These are phyloP conservation scores for Oreamnos americanus DNA, from an alignment of 2,113 vertebrate species.

Conservation along the genomic window DNA sequence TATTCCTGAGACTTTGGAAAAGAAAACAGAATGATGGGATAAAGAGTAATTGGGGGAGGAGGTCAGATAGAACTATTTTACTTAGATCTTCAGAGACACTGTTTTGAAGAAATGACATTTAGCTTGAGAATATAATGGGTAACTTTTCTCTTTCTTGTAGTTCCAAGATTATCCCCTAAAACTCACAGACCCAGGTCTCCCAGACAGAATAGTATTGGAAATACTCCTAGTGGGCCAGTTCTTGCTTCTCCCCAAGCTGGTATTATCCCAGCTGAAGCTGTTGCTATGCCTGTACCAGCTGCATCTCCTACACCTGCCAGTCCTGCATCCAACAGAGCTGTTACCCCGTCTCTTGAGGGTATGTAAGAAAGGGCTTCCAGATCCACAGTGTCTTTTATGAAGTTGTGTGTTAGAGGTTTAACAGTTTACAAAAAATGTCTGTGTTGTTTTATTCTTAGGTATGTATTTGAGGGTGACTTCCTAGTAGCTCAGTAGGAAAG, in stretches of 20 bases:
- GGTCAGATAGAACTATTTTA: neutral
- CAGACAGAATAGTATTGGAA: constrained; percentile 89
- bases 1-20: neutral
- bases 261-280: constrained; percentile 87
- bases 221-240: constrained; percentile 85
- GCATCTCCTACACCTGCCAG: constrained; percentile 93
- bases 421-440: neutral
- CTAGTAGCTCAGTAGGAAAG: neutral
- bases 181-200: constrained; percentile 97
- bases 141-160: constrained; percentile 79
- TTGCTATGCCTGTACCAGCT: constrained; percentile 85
- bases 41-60: neutral
- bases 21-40: neutral
- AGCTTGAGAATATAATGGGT: constrained; percentile 47
- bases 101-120: constrained; percentile 16
- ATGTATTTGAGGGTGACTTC: neutral
- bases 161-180: constrained; percentile 85
- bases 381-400: neutral
- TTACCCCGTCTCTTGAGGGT: constrained; percentile 92
- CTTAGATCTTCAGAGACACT: neutral
- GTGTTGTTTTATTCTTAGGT: neutral
- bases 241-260: constrained; percentile 91
- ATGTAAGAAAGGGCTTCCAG: constrained; percentile 10
- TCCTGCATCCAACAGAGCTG: constrained; percentile 89
- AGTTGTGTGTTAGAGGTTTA: neutral